These are phyloP conservation scores for Beaufortia kweichowensis DNA, from an alignment of 2,113 vertebrate species.

Conservation along the genomic window DNA sequence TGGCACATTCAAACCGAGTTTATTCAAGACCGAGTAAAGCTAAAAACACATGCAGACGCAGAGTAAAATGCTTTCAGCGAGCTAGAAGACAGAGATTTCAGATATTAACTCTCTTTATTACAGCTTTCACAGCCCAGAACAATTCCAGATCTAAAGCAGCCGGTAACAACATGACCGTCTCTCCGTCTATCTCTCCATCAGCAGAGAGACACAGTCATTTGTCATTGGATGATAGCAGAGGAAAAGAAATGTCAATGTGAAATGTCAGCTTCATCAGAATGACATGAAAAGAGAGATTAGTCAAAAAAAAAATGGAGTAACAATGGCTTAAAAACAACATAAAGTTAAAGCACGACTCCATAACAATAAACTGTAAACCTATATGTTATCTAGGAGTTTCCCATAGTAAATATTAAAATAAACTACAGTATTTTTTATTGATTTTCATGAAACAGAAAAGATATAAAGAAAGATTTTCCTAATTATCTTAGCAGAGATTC, in stretches of 20 bases:
- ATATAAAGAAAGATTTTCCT: no score
- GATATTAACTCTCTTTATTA: slow-evolving; percentile 6
- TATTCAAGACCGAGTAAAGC: not conserved
- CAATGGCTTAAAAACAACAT: slow-evolving; percentile 4
- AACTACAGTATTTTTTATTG: no score
- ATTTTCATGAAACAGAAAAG: no score
- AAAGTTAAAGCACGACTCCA: not conserved
- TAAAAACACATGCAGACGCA: not conserved
- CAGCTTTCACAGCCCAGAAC: slow-evolving; percentile 14
- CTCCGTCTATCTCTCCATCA: slow-evolving; percentile 64
- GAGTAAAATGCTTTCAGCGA: no score
- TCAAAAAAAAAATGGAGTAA: slow-evolving; percentile 51
- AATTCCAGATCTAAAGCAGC: not conserved
- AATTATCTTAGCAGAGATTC: no score
- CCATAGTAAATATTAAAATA: no score
- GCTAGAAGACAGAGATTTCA: not conserved
- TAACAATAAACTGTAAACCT: not conserved
- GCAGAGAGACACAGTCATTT: slow-evolving; percentile 54
- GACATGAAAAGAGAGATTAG: slow-evolving; percentile 65
- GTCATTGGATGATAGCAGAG: slow-evolving; percentile 66
- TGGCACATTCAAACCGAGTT: not conserved
- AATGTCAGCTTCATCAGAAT: slow-evolving; percentile 72
- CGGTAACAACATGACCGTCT: not conserved
- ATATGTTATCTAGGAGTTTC: not conserved
- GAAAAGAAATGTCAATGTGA: slow-evolving; percentile 71